These are phyloP conservation scores for Speoplatyrhinus poulsoni DNA, from an alignment of 2,113 vertebrate species.

Conservation along the genomic window DNA sequence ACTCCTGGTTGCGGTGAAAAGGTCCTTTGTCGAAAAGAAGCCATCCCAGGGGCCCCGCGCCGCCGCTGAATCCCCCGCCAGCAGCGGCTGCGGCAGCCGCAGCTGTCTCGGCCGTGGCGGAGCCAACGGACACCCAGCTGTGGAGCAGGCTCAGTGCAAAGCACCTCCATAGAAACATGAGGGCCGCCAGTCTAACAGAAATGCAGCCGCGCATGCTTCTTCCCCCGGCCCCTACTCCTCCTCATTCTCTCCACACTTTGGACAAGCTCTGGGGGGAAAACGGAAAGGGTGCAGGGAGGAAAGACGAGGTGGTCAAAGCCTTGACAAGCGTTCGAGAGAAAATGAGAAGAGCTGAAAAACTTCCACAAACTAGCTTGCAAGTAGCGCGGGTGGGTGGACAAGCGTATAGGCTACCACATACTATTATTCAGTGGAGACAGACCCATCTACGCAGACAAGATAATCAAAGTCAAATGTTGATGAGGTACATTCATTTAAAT, in stretches of 20 bases:
- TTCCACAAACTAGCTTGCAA: too few relatives aligned
- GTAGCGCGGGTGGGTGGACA: too few relatives aligned
- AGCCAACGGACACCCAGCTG: constrained; percentile 85
- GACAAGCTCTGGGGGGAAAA: constrained; percentile 54
- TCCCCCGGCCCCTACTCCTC: constrained; percentile 88
- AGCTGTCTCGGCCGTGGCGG: constrained; percentile 53
- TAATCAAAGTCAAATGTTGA: too few relatives aligned
- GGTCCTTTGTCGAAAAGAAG: constrained; percentile 83
- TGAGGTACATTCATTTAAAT: too few relatives aligned
- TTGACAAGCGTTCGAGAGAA: background rate
- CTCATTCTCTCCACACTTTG: constrained; percentile 87
- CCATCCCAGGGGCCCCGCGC: constrained; percentile 76
- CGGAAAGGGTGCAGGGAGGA: background rate
- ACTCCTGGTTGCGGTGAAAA: constrained; percentile 82
- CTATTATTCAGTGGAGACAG: too few relatives aligned
- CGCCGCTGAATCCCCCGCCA: constrained; percentile 84
- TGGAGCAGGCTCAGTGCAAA: constrained; percentile 93
- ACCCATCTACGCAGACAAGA: too few relatives aligned
- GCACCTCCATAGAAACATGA: constrained; percentile 99
- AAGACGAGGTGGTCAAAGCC: background rate
- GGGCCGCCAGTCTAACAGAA: constrained; percentile 90
- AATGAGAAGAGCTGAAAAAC: background rate
- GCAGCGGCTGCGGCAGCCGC: constrained; percentile 62
- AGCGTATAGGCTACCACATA: too few relatives aligned
- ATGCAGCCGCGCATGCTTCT: constrained; percentile 97